These are phyloP conservation scores for Rhineura floridana DNA, from an alignment of 2,113 vertebrate species.

Conservation along the genomic window DNA sequence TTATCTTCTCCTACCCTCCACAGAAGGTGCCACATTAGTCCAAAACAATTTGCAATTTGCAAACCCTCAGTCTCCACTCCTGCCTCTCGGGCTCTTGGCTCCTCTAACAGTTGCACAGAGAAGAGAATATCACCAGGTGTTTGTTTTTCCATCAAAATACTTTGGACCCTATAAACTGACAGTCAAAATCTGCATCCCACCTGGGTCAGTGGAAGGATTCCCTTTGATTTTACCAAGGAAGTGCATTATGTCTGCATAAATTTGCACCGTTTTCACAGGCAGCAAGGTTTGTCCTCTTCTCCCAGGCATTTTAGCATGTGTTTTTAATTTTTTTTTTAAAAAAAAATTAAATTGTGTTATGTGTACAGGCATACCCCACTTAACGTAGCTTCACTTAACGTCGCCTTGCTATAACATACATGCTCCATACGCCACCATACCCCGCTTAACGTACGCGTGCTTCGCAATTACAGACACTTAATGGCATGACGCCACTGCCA, in stretches of 20 bases:
- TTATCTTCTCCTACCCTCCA: background rate
- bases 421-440: too few relatives aligned
- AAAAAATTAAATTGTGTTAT: too few relatives aligned
- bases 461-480: too few relatives aligned
- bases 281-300: background rate
- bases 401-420: too few relatives aligned
- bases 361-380: too few relatives aligned
- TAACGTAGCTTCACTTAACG: too few relatives aligned
- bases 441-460: too few relatives aligned
- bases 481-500: too few relatives aligned
- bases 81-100: background rate
- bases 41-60: background rate
- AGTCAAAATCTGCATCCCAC: background rate
- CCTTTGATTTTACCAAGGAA: background rate
- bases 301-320: background rate
- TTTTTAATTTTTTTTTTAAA: too few relatives aligned
- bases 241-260: background rate
- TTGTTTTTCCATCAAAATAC: background rate
- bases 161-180: background rate
- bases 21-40: background rate
- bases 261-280: conserved; percentile 5
- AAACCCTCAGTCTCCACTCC: background rate
- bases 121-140: background rate
- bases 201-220: background rate
- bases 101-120: too few relatives aligned